Conservation (phyloP, 2,888 invertebrate species). For the Antheraea assamensis region DNA sequence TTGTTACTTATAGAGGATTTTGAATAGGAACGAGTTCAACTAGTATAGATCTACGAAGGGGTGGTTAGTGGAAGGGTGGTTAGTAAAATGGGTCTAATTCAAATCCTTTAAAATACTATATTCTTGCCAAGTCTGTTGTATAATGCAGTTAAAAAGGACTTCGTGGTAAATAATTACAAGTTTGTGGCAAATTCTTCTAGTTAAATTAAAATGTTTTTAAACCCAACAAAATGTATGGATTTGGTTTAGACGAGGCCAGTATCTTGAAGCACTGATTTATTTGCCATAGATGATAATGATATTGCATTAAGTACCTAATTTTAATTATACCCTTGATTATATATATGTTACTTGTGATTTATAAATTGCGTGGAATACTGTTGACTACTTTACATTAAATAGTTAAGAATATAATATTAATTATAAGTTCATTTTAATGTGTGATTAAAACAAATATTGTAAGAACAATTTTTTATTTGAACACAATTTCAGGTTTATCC, state of each 20-base stretch:
- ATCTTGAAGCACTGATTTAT: constrained; percentile 19
- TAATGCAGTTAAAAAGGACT: not conserved
- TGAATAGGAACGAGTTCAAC: not conserved
- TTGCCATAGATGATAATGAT: constrained; percentile 19
- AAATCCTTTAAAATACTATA: not conserved
- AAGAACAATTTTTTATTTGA: constrained; percentile 38
- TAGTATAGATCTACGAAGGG: not conserved
- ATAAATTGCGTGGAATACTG: not conserved
- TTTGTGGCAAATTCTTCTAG: not conserved
- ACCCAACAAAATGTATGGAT: not conserved
- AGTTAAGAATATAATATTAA: not conserved
- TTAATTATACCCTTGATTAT: not conserved
- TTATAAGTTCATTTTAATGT: constrained; percentile 16
- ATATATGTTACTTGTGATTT: not conserved
- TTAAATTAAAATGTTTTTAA: not conserved
- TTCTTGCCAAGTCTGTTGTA: not conserved
- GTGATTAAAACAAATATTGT: constrained; percentile 18
- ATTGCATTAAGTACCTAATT: not conserved
- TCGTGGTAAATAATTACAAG: not conserved
- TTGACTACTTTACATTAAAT: not conserved
- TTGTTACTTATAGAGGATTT: not conserved
- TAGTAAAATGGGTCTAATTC: not conserved
- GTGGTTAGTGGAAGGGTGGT: not conserved
- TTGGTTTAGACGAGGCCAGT: constrained; percentile 29
- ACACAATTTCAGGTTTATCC: constrained; percentile 30